A percentile compares a stretch with the other conserved stretches of the same genome.
These are phyloP conservation scores for Stramonita haemastoma DNA, from an alignment of 2,888 invertebrate genomes.

Conservation along the genomic window DNA sequence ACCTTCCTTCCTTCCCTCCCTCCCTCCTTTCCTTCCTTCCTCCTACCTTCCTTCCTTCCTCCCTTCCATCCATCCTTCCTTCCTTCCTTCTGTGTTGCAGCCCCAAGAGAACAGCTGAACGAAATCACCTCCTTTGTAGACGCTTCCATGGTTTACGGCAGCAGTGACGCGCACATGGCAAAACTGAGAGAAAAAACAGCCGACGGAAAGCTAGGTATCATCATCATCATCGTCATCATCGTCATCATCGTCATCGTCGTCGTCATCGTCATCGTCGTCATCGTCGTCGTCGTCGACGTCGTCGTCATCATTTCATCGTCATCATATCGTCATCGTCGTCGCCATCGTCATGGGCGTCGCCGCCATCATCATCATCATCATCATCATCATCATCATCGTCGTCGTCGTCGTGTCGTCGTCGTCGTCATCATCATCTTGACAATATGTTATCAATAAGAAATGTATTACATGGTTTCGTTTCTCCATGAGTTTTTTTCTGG, in stretches of 20 bases:
- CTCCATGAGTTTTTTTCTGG: too few relatives aligned
- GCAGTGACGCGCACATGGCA: not conserved
- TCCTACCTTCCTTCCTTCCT: too few relatives aligned
- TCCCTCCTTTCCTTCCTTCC: too few relatives aligned
- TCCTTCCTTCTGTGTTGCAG: not conserved
- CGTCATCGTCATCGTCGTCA: not conserved
- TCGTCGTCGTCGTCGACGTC: not conserved
- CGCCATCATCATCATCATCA: not conserved
- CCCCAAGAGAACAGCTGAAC: constrained; percentile 23
- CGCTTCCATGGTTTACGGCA: constrained; percentile 36
- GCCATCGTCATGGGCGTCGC: not conserved
- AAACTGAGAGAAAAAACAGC: not conserved
- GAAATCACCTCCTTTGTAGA: constrained; percentile 21
- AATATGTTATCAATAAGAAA: too few relatives aligned
- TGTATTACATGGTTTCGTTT: too few relatives aligned
- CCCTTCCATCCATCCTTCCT: too few relatives aligned
- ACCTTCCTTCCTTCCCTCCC: too few relatives aligned
- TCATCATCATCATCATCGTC: not conserved
- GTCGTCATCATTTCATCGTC: not conserved
- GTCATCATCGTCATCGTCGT: not conserved
- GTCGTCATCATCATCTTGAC: not conserved
- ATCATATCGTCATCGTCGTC: not conserved
- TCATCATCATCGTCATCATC: not conserved
- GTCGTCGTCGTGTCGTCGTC: too few relatives aligned
- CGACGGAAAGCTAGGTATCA: not conserved